These are phyloP conservation scores for Ochropleura leucogaster DNA, from an alignment of 2,888 invertebrate genomes.

Conservation along the genomic window DNA sequence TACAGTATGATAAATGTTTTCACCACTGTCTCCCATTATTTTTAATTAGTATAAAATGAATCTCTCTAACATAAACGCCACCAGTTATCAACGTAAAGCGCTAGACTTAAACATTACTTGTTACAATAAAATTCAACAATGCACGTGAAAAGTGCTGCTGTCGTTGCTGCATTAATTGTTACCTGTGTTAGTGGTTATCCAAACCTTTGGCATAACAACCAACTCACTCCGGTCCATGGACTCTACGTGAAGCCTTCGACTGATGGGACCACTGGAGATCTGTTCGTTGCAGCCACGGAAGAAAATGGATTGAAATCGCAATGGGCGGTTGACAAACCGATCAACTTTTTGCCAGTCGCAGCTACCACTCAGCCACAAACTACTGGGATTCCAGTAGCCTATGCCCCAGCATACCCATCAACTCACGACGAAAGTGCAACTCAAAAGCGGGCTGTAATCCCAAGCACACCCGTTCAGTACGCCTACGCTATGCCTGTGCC, in stretches of 20 bases:
- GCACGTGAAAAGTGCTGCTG: constrained; percentile 36
- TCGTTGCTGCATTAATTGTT: constrained; percentile 47
- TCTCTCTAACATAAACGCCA: constrained; percentile 5
- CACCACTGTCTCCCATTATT: constrained; percentile 32
- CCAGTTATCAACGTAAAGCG: constrained; percentile 38
- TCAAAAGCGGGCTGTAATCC: constrained; percentile 78
- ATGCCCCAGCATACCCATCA: constrained; percentile 66
- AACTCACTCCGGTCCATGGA: constrained; percentile 84
- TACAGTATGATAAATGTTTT: constrained; percentile 41
- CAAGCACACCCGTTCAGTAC: constrained; percentile 78
- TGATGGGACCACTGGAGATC: constrained; percentile 85
- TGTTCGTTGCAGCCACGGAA: constrained; percentile 87
- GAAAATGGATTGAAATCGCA: constrained; percentile 82
- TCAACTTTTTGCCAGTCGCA: constrained; percentile 79
- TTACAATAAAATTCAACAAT: constrained; percentile 38
- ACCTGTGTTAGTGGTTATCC: constrained; percentile 70
- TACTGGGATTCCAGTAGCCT: constrained; percentile 67
- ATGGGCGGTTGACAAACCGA: constrained; percentile 84
- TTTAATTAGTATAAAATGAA: constrained; percentile 64
- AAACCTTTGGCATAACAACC: constrained; percentile 67
- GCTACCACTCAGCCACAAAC: constrained; percentile 70
- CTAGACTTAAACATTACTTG: not conserved
- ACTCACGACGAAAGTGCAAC: constrained; percentile 72
- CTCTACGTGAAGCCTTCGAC: constrained; percentile 84
- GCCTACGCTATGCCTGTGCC: constrained; percentile 77